phyloP scores from a whole-genome alignment of 2,113 vertebrate genomes.

The Forbesichthys agassizii region DNA sequence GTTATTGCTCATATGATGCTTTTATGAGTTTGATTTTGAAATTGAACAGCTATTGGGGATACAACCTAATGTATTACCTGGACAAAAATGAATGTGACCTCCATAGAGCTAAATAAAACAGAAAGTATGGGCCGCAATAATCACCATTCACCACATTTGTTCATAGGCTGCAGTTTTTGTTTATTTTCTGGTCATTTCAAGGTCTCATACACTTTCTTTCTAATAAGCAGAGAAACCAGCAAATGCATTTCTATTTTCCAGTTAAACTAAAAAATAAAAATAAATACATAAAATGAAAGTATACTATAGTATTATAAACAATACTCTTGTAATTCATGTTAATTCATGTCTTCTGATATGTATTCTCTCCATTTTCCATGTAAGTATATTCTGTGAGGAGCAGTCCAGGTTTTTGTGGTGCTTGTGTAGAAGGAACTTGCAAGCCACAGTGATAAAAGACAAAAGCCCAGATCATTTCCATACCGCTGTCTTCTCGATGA shows the following conservation, averaged over 20 bases:
- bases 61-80: slow-evolving; percentile 63
- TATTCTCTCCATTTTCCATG: neutral
- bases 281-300: too few relatives aligned
- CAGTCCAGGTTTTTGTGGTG: neutral
- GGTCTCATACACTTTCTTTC: too few relatives aligned
- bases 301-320: neutral
- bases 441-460: neutral
- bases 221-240: too few relatives aligned
- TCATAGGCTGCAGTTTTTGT: slow-evolving; percentile 14
- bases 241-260: neutral
- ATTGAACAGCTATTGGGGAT: slow-evolving; percentile 70
- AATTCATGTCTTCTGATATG: too few relatives aligned
- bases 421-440: neutral
- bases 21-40: slow-evolving; percentile 80
- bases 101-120: slow-evolving; percentile 46
- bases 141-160: slow-evolving; percentile 35
- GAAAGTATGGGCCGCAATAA: slow-evolving; percentile 42
- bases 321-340: neutral
- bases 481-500: slow-evolving; percentile 12
- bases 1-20: slow-evolving; percentile 76
- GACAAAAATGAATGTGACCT: slow-evolving; percentile 56
- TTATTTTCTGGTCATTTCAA: slow-evolving; percentile 15
- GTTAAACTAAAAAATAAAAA: neutral
- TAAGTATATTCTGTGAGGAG: neutral
- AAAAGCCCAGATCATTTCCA: slow-evolving; percentile 18